A percentile compares a stretch with the other conserved stretches of the same genome.
Evolutionary conservation across 2,888 invertebrate genomes (phyloP).

Genomic region (Dasysyrphus albostriatus): DNA sequence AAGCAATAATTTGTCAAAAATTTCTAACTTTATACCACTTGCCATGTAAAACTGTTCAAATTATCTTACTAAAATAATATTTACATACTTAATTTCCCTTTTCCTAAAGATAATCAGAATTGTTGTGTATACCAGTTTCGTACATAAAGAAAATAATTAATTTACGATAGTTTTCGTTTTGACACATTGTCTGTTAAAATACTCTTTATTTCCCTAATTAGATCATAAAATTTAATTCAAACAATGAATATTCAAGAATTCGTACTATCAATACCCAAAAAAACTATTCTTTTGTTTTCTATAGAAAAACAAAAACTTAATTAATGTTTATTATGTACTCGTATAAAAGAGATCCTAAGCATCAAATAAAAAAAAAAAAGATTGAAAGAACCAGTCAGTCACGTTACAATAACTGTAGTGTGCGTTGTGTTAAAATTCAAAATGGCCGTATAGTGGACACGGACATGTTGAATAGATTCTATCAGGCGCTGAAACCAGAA

Average conservation of each 20-base stretch:
- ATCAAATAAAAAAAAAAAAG: background rate
- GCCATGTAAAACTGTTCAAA: no score
- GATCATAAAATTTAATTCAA: background rate
- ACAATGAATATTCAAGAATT: background rate
- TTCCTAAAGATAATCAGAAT: no score
- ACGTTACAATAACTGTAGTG: background rate
- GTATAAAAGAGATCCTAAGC: background rate
- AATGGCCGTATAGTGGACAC: background rate
- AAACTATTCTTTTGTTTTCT: background rate
- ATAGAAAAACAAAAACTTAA: background rate
- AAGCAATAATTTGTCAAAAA: no score
- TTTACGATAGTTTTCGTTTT: no score
- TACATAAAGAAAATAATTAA: no score
- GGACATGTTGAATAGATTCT: conserved; percentile 6
- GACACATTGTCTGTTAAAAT: background rate
- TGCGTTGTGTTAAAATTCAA: conserved; percentile 13
- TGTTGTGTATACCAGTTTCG: no score
- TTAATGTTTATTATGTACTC: background rate
- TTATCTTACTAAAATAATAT: no score
- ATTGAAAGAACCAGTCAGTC: background rate
- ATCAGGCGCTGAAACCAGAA: conserved; percentile 18
- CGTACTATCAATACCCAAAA: background rate
- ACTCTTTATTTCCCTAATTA: background rate
- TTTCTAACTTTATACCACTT: no score
- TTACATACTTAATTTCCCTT: no score